Base-by-base conservation (phyloP, 2,797 vertebrate species). In the Hemitrygon akajei region DNA sequence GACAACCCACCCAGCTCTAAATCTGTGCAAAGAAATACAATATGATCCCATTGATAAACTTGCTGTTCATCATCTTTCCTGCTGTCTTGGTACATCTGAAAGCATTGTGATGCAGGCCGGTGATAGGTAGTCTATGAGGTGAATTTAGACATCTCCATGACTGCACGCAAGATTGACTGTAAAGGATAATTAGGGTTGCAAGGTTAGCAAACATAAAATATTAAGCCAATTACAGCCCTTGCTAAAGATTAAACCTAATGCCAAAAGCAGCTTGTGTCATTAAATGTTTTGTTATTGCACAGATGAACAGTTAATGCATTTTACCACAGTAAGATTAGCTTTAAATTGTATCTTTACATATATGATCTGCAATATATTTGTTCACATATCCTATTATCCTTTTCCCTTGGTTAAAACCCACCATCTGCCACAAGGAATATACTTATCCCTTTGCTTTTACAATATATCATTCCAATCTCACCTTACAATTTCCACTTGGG, bases 321-420 rank as follows among this genome's bases (percentile, higher is more conserved):
- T 89, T 66, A 69, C 86, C 60, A 69, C 34, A 37, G 86, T 89
- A 69, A 89, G 86, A 89, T 69, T 89, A 89, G 86, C 60, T 89
- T 89, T 89, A 89, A 37, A 69, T 89, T n/a, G 66, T 30, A 89
- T 69, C 60, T 89, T 66, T 89, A 69, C 66, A 89, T 63, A 87
- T 58, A 87, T 87, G 14, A 87, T 71, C 66, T 66, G 71, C 73
- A 66, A 93, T 93, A 93, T 93, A 76, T 56, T 93, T 93, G 91
- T 56, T 76, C 91, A 93, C 91, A 20, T 93, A 76, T 76, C 25
- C 40, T 93, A 56, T 93, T 40, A 47, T 93, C 91, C 47, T 93
- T 76, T 71, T 25, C 37, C 47, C 71, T 30, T 93, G 27, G 91
- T 76, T 93, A 93, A 73, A 56, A 37, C 91, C 76, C 91, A 56